These are phyloP conservation scores for Mesorhabditis sp. DNA, from an alignment of 2,888 invertebrate species.

Conservation along the genomic window DNA sequence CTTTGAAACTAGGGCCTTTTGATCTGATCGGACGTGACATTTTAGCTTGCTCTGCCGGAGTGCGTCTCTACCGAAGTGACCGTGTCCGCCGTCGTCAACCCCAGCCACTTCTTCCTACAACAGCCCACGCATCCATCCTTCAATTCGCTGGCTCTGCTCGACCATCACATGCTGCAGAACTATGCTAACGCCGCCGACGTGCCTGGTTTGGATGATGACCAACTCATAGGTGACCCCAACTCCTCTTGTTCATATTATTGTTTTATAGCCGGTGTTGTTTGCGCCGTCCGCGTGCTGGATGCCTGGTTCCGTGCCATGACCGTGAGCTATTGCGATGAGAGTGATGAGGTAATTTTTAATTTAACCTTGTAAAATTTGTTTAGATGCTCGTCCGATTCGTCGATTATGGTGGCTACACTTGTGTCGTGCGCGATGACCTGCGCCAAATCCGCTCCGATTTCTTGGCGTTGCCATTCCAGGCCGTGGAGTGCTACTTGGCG, in stretches of 20 bases:
- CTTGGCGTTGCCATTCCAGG: constrained; percentile 91
- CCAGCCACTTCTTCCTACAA: constrained; percentile 87
- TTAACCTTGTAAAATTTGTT: not conserved
- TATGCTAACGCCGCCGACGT: constrained; percentile 71
- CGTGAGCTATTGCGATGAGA: constrained; percentile 67
- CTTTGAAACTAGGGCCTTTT: too few relatives aligned
- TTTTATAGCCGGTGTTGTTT: constrained; percentile 75
- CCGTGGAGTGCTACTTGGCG: constrained; percentile 88
- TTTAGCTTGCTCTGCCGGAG: constrained; percentile 78
- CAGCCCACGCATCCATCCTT: constrained; percentile 89
- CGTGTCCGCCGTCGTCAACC: constrained; percentile 79
- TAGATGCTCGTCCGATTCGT: constrained; percentile 75
- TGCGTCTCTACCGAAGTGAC: constrained; percentile 88
- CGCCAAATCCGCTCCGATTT: constrained; percentile 86
- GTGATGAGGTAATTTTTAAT: constrained; percentile 64
- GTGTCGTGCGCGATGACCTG: constrained; percentile 73
- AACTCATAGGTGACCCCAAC: too few relatives aligned
- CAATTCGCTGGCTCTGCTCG: constrained; percentile 65
- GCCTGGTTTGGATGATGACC: constrained; percentile 65
- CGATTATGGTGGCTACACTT: constrained; percentile 89
- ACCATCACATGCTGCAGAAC: constrained; percentile 71
- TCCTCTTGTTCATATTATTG: not conserved
- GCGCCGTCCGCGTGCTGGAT: constrained; percentile 78
- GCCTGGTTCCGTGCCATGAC: constrained; percentile 88
- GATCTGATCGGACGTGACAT: not conserved